Base-by-base conservation (phyloP, 2,113 vertebrate species). In the Nannospalax galili region DNA sequence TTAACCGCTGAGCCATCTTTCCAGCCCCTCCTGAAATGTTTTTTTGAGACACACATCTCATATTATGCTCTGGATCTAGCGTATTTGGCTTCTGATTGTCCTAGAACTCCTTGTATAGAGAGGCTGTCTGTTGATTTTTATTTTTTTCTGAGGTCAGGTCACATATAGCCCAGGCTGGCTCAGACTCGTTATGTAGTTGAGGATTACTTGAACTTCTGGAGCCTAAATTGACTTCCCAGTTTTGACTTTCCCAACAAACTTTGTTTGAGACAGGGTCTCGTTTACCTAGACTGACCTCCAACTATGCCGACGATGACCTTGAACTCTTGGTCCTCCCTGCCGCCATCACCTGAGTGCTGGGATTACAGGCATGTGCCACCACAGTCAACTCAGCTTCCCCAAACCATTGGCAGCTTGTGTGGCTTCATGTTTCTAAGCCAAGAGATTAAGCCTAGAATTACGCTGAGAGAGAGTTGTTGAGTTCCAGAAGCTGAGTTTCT, bases 401-500 rank as follows among this genome's bases (percentile, higher is more conserved):
- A 37, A 24, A 12, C 12, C 35, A 17, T 69, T 16, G 52, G 35
- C 30, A 62, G 62, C 35, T 32, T 0, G 4, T 64, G n/a, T 69
- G 77, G 4, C 24, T 56, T 8, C 0, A 24, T 56, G 10, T 72
- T 37, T 72, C 45, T 86, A 11, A 37, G 35, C 45, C 48, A 40
- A 20, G 37, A 20, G 35, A 30, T 58, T 26, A 40, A 87, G 48
- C n/a, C 42, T 85, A 9, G 64, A 56, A 45, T 70, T 69, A 35
- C 35, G 32, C 20, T 11, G 81, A 65, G 88, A 52, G 37, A 26
- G 65, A 60, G 32, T 78, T 40, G 64, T 3, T 56, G 64, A 32
- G 75, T 78, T 48, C 30, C 90, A 91, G 77, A 67, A 74, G 22
- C 67, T 81, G 62, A 62, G n/a, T 67, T 88, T 92, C 65, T 85